phyloP scores from a whole-genome alignment of 2,113 vertebrate genomes.

The Sinocyclocheilus grahami region DNA sequence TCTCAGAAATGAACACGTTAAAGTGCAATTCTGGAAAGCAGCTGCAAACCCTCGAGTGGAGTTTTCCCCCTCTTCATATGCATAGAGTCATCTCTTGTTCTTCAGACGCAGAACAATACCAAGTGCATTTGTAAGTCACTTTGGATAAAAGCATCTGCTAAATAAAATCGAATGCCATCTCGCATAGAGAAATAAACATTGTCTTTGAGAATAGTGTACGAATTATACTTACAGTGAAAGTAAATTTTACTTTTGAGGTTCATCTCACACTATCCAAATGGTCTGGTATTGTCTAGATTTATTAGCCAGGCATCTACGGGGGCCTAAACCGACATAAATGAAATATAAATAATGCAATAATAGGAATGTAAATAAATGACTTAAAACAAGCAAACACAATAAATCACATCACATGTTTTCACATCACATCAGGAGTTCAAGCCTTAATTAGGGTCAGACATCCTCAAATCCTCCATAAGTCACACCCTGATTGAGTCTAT shows the following conservation, averaged over 20 bases:
- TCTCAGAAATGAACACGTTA: not conserved
- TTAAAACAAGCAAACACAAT: not conserved
- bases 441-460: too few species aligned
- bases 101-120: conserved; percentile 39
- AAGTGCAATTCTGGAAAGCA: not conserved
- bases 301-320: not conserved
- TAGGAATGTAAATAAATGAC: not conserved
- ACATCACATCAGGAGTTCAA: too few species aligned
- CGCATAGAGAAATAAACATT: not conserved
- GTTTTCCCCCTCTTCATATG: conserved; percentile 3
- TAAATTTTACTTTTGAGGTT: not conserved
- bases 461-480: too few species aligned
- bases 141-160: not conserved
- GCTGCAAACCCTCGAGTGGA: not conserved
- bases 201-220: not conserved
- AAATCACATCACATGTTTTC: too few species aligned
- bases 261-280: not conserved
- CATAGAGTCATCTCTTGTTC: conserved; percentile 7
- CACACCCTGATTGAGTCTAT: too few species aligned
- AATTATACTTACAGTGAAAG: not conserved
- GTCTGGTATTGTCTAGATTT: not conserved
- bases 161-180: not conserved
- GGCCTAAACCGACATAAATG: not conserved
- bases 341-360: not conserved
- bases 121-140: conserved; percentile 6